phyloP scores from a whole-genome alignment of 2,888 invertebrate genomes.

The Melipona beecheii region DNA sequence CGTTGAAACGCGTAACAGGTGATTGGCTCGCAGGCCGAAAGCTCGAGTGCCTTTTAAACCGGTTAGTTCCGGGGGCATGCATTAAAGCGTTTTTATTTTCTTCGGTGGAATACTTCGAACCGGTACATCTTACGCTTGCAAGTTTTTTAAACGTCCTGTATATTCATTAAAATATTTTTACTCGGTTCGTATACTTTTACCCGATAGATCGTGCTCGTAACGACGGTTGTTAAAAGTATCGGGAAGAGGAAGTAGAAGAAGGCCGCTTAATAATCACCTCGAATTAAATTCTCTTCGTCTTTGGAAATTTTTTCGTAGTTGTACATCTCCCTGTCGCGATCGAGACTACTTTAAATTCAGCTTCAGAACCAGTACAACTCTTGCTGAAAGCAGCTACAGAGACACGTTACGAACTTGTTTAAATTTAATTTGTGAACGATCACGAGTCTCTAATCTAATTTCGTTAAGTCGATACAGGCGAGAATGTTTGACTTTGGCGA shows the following conservation, averaged over 20 bases:
- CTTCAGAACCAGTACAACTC: background rate
- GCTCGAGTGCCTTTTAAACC: constrained; percentile 31
- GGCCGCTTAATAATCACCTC: background rate
- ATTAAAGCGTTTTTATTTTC: constrained; percentile 33
- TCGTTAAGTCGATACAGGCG: too few species aligned
- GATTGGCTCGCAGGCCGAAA: constrained; percentile 32
- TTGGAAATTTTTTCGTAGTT: background rate
- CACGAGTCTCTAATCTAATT: too few species aligned
- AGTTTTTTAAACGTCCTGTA: constrained; percentile 17
- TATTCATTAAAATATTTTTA: constrained; percentile 18
- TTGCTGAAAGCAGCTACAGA: background rate
- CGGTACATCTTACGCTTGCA: constrained; percentile 14
- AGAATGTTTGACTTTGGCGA: too few species aligned
- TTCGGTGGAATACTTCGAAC: constrained; percentile 24
- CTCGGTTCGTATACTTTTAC: background rate
- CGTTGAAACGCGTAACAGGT: background rate
- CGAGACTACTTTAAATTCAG: background rate
- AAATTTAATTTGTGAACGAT: too few species aligned
- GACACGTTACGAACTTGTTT: too few species aligned
- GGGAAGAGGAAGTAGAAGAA: background rate
- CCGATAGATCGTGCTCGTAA: constrained; percentile 8
- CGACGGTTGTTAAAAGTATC: constrained; percentile 11
- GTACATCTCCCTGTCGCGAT: background rate
- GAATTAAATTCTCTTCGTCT: background rate
- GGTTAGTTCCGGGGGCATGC: constrained; percentile 34